Evolutionary conservation across 2,888 invertebrate species (phyloP), one percentile per base, ranked within the genome.

Genomic region (Gordius sp.): DNA sequence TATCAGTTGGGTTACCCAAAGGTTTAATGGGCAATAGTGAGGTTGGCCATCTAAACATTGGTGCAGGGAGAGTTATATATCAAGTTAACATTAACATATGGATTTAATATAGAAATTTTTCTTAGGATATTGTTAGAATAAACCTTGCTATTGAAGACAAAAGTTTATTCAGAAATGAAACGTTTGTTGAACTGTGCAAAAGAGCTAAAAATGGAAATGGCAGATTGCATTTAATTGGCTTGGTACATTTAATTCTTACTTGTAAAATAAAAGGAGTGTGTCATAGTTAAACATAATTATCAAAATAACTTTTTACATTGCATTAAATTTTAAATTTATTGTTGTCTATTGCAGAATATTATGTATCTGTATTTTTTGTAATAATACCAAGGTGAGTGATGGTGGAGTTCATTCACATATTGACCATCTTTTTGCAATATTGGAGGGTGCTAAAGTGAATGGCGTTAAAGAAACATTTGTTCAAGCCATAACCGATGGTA

Each of bases 1-100:
- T 67, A 55, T 66, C 69, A 41, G 70, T 70, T 41, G 70, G 70
- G 20, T 64, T 70, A 41, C 71, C 69, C 1, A 67, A 64, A 57
- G 70, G 71, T 16, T 63, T 71, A n/a, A 70, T 70, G 70, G 70
- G 70, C 25, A 70, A 70, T 58, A 69, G 68, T 18, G 71, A 70
- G 64, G 71, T 71, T 23, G 70, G 70, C 18, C 70, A 70, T 61
- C 62, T 71, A 62, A 70, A 71, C 61, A 71, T 71, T 58, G 70
- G 70, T 13, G 69, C 70, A 56, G 70, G 70, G 13, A 63, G 70
- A 26, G 69, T 68, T 16, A 64, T 71, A 59, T 70, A 68, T 60
- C 71, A 72, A 62, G 65, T 64, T 59, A 60, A n/a, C 25, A 2
- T 20, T 60, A n/a, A 28, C 26, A 2, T 26, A 57, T 60, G 16